A percentile compares a stretch with the other conserved stretches of the same genome.
Conservation (phyloP, 2,113 vertebrate genomes). For the Eublepharis macularius region DNA sequence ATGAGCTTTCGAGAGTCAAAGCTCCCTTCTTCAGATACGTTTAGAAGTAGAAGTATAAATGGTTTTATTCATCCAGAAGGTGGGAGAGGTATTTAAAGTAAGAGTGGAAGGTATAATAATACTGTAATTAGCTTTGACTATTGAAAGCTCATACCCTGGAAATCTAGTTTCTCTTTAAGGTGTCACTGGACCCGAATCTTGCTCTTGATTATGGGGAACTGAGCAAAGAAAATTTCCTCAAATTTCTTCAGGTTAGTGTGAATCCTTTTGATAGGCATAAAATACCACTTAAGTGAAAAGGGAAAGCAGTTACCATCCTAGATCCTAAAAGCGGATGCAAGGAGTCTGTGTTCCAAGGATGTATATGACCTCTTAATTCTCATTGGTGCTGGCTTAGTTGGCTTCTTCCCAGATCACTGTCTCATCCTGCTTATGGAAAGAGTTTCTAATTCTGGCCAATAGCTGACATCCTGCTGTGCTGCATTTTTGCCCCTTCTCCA, state of each 20-base stretch:
- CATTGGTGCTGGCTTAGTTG: background rate
- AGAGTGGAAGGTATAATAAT: too few species aligned
- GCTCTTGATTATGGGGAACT: constrained; percentile 1
- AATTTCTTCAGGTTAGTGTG: background rate
- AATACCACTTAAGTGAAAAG: background rate
- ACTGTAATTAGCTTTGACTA: too few species aligned
- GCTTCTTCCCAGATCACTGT: background rate
- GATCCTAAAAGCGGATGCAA: background rate
- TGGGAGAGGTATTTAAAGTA: too few species aligned
- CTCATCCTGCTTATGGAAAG: background rate
- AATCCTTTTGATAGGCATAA: background rate
- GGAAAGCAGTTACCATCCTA: background rate
- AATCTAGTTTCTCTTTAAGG: too few species aligned
- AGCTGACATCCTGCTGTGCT: background rate
- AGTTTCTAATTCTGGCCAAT: background rate
- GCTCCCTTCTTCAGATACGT: too few species aligned
- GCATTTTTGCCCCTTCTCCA: background rate
- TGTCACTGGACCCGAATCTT: too few species aligned
- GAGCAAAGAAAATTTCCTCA: background rate
- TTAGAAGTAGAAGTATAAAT: too few species aligned
- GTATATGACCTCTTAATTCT: background rate
- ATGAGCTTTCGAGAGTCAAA: too few species aligned
- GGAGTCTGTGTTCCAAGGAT: background rate
- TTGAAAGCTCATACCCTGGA: too few species aligned
- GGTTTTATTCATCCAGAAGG: too few species aligned